phyloP scores from a whole-genome alignment of 2,888 invertebrate genomes.

The Pristionchus japonicus region DNA sequence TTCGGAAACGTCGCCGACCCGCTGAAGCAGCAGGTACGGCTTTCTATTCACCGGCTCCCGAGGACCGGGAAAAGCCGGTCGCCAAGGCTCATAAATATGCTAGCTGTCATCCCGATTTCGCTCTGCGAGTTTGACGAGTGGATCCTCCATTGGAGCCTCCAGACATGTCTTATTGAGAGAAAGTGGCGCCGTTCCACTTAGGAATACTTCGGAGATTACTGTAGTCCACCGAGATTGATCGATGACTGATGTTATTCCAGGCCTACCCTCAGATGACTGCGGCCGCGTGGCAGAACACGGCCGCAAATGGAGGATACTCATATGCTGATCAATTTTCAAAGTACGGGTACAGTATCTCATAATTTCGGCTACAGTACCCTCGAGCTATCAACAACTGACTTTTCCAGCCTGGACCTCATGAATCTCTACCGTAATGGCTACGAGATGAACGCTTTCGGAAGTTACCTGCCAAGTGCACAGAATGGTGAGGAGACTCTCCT shows the following conservation, averaged over 20 bases:
- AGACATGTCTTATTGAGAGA: background rate
- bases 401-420: background rate
- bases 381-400: constrained; percentile 1
- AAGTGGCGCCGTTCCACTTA: background rate
- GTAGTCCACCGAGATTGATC: background rate
- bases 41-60: background rate
- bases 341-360: background rate
- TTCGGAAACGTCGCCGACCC: constrained; percentile 4
- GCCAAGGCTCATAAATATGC: background rate
- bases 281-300: background rate
- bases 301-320: background rate
- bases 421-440: constrained; percentile 18
- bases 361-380: background rate
- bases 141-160: constrained; percentile 1
- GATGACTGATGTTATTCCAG: background rate
- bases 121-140: background rate
- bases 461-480: background rate
- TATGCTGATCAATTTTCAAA: background rate
- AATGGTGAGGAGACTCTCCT: constrained; percentile 5
- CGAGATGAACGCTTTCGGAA: background rate
- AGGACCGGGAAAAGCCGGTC: background rate
- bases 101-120: constrained; percentile 4
- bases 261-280: constrained; percentile 30
- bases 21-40: constrained; percentile 43
- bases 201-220: background rate